phyloP scores from a whole-genome alignment of 2,888 invertebrate genomes.

The Tachystola acroxantha region DNA sequence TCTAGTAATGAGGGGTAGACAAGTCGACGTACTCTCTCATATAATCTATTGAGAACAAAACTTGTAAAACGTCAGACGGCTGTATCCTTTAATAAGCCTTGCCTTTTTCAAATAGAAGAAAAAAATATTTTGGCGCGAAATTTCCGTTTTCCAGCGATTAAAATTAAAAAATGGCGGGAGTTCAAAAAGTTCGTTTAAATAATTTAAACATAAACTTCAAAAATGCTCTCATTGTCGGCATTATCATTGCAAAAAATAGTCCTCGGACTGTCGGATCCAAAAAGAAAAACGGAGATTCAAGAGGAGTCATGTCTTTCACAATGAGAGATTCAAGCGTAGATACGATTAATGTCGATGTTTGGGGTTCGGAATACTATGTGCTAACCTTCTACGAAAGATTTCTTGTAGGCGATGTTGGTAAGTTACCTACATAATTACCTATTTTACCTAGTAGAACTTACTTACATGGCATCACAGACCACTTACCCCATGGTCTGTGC shows the following conservation, averaged over 20 bases:
- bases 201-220: conserved; percentile 59
- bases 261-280: conserved; percentile 72
- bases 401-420: conserved; percentile 85
- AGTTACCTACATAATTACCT: conserved; percentile 20
- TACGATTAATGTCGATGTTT: conserved; percentile 86
- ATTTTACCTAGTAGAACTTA: not conserved
- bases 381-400: conserved; percentile 80
- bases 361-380: conserved; percentile 83
- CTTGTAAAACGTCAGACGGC: no score
- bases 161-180: conserved; percentile 59
- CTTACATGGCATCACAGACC: no score
- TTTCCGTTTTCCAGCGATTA: no score
- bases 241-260: conserved; percentile 82
- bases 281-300: conserved; percentile 70
- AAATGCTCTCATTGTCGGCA: conserved; percentile 71
- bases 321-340: conserved; percentile 84
- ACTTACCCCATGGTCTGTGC: no score
- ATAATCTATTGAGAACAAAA: no score
- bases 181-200: conserved; percentile 57
- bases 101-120: no score
- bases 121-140: no score
- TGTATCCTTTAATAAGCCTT: no score
- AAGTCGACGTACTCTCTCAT: no score
- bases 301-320: conserved; percentile 88
- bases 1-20: no score